Percentiles rank a stretch among this genome's conserved stretches.
Conservation (phyloP, 2,113 vertebrate genomes). For the Noturus placidus region DNA sequence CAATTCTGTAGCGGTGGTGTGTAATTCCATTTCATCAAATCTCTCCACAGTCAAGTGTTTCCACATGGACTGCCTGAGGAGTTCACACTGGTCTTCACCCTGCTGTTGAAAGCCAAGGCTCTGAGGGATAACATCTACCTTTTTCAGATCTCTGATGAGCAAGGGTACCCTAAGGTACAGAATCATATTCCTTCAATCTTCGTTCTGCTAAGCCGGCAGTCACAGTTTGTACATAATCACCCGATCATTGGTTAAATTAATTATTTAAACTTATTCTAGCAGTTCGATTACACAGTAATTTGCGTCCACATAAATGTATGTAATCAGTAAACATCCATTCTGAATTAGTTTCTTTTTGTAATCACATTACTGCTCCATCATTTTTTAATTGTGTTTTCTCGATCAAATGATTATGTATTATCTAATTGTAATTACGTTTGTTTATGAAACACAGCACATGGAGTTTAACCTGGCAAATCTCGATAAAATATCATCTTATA, state of each 20-base stretch:
- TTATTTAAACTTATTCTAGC: not conserved
- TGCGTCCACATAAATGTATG: not conserved
- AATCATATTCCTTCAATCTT: slow-evolving; percentile 59
- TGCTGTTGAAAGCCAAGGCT: slow-evolving; percentile 87
- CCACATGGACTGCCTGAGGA: slow-evolving; percentile 82
- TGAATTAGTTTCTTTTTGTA: not conserved
- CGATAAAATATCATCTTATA: not conserved
- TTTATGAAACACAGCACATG: not conserved
- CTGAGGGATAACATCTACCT: slow-evolving; percentile 85
- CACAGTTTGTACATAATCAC: not conserved
- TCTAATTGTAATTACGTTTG: not conserved
- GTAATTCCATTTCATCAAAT: slow-evolving; percentile 10
- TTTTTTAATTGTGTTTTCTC: not conserved
- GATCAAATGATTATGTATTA: not conserved
- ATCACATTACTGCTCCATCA: not conserved
- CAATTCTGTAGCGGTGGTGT: slow-evolving; percentile 3
- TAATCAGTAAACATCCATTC: not conserved
- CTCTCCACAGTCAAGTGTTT: slow-evolving; percentile 80
- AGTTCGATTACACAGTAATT: not conserved
- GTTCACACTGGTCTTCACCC: slow-evolving; percentile 86
- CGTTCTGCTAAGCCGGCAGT: slow-evolving; percentile 42
- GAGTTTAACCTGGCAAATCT: not conserved
- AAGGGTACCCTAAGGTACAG: slow-evolving; percentile 90
- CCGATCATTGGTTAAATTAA: not conserved
- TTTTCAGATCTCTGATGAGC: slow-evolving; percentile 85